phyloP scores from a whole-genome alignment of 2,797 vertebrate species.

The Hipposideros larvatus region DNA sequence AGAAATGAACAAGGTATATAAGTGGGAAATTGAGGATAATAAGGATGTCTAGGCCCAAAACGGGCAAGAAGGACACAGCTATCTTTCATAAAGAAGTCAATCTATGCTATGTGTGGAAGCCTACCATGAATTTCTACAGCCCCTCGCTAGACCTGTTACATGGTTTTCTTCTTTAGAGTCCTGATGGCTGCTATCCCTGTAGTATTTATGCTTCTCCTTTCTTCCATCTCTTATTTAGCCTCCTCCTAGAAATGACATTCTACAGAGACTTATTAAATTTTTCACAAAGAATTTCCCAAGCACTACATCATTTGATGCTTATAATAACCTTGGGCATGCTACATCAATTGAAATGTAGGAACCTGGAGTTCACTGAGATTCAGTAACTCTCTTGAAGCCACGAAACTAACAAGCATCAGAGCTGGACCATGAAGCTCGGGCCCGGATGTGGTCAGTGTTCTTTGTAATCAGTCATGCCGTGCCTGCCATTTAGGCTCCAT shows the following conservation, averaged over 20 bases:
- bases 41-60: background rate
- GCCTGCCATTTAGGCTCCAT: fast-evolving
- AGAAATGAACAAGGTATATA: background rate
- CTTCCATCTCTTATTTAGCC: background rate
- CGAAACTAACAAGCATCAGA: background rate
- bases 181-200: fast-evolving
- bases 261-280: background rate
- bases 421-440: background rate
- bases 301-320: background rate
- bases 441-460: too few species aligned
- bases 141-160: fast-evolving
- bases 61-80: background rate
- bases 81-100: background rate
- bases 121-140: background rate
- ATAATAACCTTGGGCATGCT: background rate
- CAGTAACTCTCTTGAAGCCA: background rate
- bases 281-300: background rate
- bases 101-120: background rate
- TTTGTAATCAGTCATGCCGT: background rate
- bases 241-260: background rate
- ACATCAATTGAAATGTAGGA: background rate
- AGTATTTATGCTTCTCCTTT: background rate
- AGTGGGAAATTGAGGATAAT: background rate
- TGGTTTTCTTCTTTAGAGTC: background rate
- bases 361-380: background rate